Base-by-base conservation (phyloP, 2,797 vertebrate species). In the Gymnodraco acuticeps region DNA sequence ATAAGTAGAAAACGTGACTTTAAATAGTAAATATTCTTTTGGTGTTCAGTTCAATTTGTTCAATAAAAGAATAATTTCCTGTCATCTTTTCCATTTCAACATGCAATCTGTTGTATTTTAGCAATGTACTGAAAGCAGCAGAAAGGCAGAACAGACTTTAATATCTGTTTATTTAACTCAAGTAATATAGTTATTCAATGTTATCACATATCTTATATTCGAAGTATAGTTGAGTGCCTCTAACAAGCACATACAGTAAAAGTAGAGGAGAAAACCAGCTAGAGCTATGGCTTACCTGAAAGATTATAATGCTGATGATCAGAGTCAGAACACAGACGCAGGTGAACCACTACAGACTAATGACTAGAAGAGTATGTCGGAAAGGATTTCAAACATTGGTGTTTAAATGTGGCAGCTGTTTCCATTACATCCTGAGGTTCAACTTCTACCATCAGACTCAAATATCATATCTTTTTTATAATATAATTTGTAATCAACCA, bases 371-470 rank as follows among this genome's bases (percentile, higher is more conserved):
- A 75, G 58, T 70, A 73, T 61, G 64, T 15, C 64, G 43, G 54
- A 42, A 75, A 83, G 20, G 46, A 56, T 46, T 45, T 63, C 64
- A 83, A 80, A 83, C 63, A 75, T 14, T 53, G 58, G 70, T 67
- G 38, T 66, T 62, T 16, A 23, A 48, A 64, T 31, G 58, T 55
- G 50, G 45, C 38, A 55, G 72, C 56, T 31, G 70, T 67, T 77
- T 81, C 67, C 53, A 58, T 87, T 69, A 81, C 68, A 77, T 64
- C 86, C 83, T 84, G 81, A 85, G 86, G 81, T 78, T 77, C 53
- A 63, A 46, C 67, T 52, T 74, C 63, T 58, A 59, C 66, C 48
- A 54, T 78, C 45, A 52, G 61, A 84, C 80, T 80, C 31, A 59
- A 67, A 73, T 17, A 69, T 81, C 27, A 27, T 27, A 27, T 27